Base-by-base conservation (phyloP, 2,797 vertebrate species). In the Macrochelys suwanniensis region DNA sequence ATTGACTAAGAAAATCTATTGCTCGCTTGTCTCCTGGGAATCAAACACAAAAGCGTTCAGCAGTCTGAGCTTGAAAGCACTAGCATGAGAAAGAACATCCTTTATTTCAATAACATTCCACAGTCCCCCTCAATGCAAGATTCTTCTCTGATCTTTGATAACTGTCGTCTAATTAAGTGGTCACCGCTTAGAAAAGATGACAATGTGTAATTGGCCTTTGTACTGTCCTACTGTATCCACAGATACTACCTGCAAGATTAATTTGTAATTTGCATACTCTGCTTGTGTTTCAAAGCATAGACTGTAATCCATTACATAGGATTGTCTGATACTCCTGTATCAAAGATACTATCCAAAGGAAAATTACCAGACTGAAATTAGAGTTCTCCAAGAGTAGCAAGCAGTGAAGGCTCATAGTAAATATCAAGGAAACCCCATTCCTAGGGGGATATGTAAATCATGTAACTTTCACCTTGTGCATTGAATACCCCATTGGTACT, bases 291-390 rank as follows among this genome's bases (percentile, higher is more conserved):
- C 45, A 54, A 15, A 4, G 42, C 47, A 80, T 71, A 84, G 80
- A 49, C 89, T 79, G 26, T 80, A 71, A 84, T 85, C 25, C 61
- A 53, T 90, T 88, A 93, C 94, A 88, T 54, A 90, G 86, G 11
- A 10, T 37, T 84, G 80, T 57, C 82, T 96, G 93, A 95, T 89
- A 47, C 86, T 90, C 89, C 17, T 56, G 88, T 79, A 92, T 74
- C 78, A 71, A 80, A 82, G 88, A 95, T 81, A 93, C 94, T 91
- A 94, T 68, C 21, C 57, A 90, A 28, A 82, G 77, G 84, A 79
- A 91, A 96, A 97, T 90, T 84, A 49, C 82, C 85, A 94, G 65
- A 90, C n/a, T 96, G 92, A 94, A 97, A 89, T 88, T 79, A 96
- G 96, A 96, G 85, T 87, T 49, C 49, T 49, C 0, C 4, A 84